These are phyloP conservation scores for Pristiophorus japonicus DNA, from an alignment of 2,113 vertebrate species.

Conservation along the genomic window DNA sequence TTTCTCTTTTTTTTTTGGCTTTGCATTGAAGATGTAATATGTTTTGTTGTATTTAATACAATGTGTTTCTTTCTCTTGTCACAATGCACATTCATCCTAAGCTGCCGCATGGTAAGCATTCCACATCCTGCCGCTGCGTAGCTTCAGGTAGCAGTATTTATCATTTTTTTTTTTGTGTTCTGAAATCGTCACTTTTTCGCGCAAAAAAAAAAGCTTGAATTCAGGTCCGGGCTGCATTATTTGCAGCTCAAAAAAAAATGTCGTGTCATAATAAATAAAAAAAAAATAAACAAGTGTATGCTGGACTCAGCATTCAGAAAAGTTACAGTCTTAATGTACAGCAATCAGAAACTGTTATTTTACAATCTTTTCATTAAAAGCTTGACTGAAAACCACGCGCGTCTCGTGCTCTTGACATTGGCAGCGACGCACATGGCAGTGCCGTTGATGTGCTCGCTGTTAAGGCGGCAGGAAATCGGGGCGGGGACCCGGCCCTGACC, in stretches of 20 bases:
- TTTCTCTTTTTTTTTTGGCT: slow-evolving; percentile 46
- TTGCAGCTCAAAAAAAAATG: slow-evolving; percentile 64
- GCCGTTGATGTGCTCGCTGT: not conserved
- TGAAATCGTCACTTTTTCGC: slow-evolving; percentile 19
- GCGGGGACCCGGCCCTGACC: not conserved
- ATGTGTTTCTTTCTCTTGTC: slow-evolving; percentile 53
- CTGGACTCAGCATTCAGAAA: slow-evolving; percentile 88
- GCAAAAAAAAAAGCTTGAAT: slow-evolving; percentile 60
- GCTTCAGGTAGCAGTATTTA: slow-evolving; percentile 25
- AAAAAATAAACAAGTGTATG: slow-evolving; percentile 65
- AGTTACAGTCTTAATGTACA: slow-evolving; percentile 99
- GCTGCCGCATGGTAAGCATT: slow-evolving; percentile 52
- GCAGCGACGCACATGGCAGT: not conserved
- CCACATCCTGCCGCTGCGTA: slow-evolving; percentile 36
- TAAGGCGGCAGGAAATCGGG: not conserved
- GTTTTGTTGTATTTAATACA: slow-evolving; percentile 61
- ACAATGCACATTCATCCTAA: slow-evolving; percentile 53
- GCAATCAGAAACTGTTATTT: slow-evolving; percentile 98
- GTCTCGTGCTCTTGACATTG: not conserved
- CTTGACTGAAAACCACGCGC: slow-evolving; percentile 76
- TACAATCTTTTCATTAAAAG: slow-evolving; percentile 99
- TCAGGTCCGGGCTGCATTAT: slow-evolving; percentile 78
- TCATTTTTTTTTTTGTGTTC: slow-evolving; percentile 21
- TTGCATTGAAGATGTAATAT: slow-evolving; percentile 52
- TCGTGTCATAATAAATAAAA: slow-evolving; percentile 77